These are phyloP conservation scores for Pangasius larnaudii DNA, from an alignment of 2,797 vertebrate genomes.

Conservation along the genomic window DNA sequence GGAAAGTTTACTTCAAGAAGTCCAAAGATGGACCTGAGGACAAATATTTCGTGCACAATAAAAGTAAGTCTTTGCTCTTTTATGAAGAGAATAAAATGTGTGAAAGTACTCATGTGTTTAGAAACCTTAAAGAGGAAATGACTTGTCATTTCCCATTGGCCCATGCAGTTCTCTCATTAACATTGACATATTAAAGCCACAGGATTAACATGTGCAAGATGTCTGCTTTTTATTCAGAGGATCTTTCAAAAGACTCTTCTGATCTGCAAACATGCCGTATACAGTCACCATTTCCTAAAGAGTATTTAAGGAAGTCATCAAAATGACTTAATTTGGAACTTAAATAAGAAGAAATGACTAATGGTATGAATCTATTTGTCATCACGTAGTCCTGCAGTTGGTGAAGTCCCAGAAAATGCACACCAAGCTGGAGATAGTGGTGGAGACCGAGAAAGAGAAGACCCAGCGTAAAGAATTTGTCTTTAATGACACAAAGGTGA, in stretches of 20 bases:
- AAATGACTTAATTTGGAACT: not conserved
- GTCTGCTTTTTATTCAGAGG: not conserved
- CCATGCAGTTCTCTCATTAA: not conserved
- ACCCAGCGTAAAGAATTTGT: conserved; percentile 88
- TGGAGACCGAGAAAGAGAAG: conserved; percentile 96
- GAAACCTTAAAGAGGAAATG: conserved; percentile 20
- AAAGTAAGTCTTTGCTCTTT: conserved; percentile 81
- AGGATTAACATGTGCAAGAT: not conserved
- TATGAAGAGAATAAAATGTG: not conserved
- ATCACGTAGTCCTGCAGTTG: conserved; percentile 87
- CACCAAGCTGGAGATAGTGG: conserved; percentile 85
- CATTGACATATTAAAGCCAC: not conserved
- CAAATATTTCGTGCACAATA: conserved; percentile 93
- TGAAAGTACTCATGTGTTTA: conserved; percentile 1
- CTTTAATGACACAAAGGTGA: conserved; percentile 93
- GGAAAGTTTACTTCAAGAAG: conserved; percentile 92
- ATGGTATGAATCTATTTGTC: conserved; percentile 2
- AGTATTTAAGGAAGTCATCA: not conserved
- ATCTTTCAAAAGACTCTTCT: not conserved
- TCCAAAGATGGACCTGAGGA: conserved; percentile 94
- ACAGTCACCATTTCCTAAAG: not conserved
- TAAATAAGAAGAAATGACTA: conserved; percentile 22
- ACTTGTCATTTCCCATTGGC: not conserved
- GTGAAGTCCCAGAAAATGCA: conserved; percentile 95
- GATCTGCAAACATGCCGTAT: not conserved